Conservation (phyloP, 2,888 invertebrate species). For the Chrysodeixis includens region DNA sequence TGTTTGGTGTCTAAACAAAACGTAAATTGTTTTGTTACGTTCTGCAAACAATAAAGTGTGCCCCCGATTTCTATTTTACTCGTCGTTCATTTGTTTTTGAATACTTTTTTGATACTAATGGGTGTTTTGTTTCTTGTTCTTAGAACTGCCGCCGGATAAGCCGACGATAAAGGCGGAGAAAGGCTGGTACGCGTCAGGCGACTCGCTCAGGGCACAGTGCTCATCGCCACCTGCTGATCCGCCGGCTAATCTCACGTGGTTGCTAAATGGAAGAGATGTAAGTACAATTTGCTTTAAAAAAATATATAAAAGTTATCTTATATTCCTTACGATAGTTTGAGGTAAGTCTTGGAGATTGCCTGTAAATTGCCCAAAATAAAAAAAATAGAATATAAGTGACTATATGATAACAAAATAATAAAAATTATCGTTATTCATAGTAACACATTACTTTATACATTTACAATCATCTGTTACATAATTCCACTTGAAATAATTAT, state of each 20-base stretch:
- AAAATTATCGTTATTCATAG: no score
- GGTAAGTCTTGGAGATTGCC: no score
- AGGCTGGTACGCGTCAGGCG: conserved; percentile 93
- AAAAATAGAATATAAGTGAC: no score
- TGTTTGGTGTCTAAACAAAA: conserved; percentile 6
- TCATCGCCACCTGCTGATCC: conserved; percentile 94
- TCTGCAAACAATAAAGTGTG: neutral
- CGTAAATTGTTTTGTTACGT: conserved; percentile 6
- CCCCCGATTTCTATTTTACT: neutral
- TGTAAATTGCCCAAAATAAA: no score
- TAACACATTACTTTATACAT: no score
- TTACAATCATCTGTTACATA: no score
- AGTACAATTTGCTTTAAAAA: conserved; percentile 86
- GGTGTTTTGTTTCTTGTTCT: conserved; percentile 53
- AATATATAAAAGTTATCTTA: no score
- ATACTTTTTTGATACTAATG: neutral
- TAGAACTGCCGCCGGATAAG: conserved; percentile 93
- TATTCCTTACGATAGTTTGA: no score
- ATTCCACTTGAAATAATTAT: neutral
- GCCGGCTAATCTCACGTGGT: conserved; percentile 92
- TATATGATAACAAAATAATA: no score
- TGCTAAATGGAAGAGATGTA: conserved; percentile 94
- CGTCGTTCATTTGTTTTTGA: neutral
- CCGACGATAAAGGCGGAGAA: conserved; percentile 93
- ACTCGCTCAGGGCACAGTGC: conserved; percentile 94